phyloP scores from a whole-genome alignment of 2,888 invertebrate species.

The Noctua janthe region DNA sequence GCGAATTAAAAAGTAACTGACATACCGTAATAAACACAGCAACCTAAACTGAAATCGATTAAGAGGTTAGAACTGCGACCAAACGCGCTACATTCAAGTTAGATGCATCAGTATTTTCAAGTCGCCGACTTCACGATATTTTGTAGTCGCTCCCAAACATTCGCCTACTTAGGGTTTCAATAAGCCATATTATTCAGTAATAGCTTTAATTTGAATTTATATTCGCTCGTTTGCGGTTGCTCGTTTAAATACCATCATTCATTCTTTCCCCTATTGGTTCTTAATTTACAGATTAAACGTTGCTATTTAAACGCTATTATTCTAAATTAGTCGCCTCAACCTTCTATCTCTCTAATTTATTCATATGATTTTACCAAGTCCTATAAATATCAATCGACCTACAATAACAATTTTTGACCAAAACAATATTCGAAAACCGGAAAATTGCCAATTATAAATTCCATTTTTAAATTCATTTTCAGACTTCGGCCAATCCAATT shows the following conservation, averaged over 20 bases:
- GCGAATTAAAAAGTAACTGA: neutral
- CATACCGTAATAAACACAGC: neutral
- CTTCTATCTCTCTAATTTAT: neutral
- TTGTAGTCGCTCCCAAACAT: neutral
- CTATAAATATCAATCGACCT: neutral
- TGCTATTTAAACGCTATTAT: neutral
- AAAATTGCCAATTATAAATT: slow-evolving; percentile 33
- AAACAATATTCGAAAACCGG: neutral
- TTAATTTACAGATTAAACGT: neutral
- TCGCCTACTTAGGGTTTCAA: too few species aligned
- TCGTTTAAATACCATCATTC: neutral
- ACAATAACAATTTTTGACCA: neutral
- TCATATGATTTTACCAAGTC: neutral
- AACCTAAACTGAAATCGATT: neutral
- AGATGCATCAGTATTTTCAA: neutral
- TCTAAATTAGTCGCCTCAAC: neutral
- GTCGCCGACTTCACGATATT: neutral
- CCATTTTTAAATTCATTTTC: slow-evolving; percentile 27
- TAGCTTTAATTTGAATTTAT: neutral
- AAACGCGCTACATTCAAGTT: neutral
- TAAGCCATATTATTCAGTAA: neutral
- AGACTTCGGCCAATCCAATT: slow-evolving; percentile 33
- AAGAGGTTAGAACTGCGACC: too few species aligned
- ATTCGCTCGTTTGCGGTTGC: neutral
- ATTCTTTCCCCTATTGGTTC: neutral